phyloP scores from a whole-genome alignment of 2,113 vertebrate genomes.

The Psephotus haematonotus region DNA sequence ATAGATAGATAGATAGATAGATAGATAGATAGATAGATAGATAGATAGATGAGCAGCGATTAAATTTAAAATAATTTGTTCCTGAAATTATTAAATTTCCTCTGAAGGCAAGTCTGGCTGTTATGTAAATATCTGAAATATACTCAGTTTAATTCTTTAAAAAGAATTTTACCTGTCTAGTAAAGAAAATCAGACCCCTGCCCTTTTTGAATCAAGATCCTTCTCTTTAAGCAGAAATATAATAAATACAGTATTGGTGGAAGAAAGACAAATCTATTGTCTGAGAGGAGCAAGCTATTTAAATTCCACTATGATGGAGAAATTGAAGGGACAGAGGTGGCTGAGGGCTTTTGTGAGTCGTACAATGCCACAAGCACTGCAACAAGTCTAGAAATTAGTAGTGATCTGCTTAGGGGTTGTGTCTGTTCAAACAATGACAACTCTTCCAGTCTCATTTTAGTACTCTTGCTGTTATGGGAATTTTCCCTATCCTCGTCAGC shows the following conservation, averaged over 20 bases:
- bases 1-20: neutral
- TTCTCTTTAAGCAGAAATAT: conserved; percentile 31
- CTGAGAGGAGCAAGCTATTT: conserved; percentile 29
- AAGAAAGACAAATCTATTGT: conserved; percentile 47
- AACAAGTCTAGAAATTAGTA: conserved; percentile 23
- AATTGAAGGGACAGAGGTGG: conserved; percentile 35
- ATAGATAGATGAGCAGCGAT: neutral
- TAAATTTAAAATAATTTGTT: neutral
- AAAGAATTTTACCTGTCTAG: neutral
- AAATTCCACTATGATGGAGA: conserved; percentile 41
- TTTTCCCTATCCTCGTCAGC: conserved; percentile 39
- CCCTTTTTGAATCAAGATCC: neutral
- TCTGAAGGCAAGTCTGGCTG: neutral
- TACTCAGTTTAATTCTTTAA: neutral
- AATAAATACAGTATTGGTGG: conserved; percentile 27
- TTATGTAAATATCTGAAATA: neutral
- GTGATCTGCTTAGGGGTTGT: neutral
- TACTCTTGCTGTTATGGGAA: conserved; percentile 22
- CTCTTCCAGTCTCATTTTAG: conserved; percentile 19
- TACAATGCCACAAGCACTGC: neutral
- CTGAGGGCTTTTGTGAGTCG: conserved; percentile 7
- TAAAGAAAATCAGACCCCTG: neutral
- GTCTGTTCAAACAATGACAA: conserved; percentile 37
- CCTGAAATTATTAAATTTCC: neutral
- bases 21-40: neutral